Conservation (phyloP, 2,888 invertebrate species). For the Coenonympha glycerion region DNA sequence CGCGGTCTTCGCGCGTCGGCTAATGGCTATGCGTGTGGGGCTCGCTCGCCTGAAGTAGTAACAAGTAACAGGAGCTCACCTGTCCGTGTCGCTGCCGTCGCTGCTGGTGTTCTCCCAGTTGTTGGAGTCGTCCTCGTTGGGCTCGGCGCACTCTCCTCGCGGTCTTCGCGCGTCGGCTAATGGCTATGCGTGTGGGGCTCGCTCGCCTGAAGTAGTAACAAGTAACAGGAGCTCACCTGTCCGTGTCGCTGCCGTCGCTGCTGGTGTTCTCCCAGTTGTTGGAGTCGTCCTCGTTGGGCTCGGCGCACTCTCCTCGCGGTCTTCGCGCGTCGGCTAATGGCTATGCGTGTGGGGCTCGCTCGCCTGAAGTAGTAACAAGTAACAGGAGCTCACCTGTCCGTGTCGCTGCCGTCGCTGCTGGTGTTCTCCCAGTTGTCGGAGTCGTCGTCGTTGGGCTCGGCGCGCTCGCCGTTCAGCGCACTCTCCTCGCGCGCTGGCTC, state of each 20-base stretch:
- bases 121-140: too few relatives aligned
- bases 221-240: conserved; percentile 57
- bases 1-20: conserved; percentile 59
- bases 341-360: too few relatives aligned
- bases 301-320: conserved; percentile 55
- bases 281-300: conserved; percentile 59
- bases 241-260: conserved; percentile 71
- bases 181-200: too few relatives aligned
- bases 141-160: too few relatives aligned
- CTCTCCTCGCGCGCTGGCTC: conserved; percentile 60
- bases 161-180: too few relatives aligned
- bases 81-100: conserved; percentile 71
- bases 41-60: too few relatives aligned
- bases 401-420: conserved; percentile 71
- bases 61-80: too few relatives aligned
- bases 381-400: conserved; percentile 53
- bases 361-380: too few relatives aligned
- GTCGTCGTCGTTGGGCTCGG: conserved; percentile 54
- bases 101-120: too few relatives aligned
- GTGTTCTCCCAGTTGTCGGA: conserved; percentile 74
- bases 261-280: conserved; percentile 74
- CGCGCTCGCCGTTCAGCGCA: conserved; percentile 59
- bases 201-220: too few relatives aligned
- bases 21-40: conserved; percentile 50
- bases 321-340: conserved; percentile 64